Percentiles rank a stretch among this genome's conserved stretches.
Conservation (phyloP, 2,797 vertebrate genomes). For the Phalanger gymnotis region DNA sequence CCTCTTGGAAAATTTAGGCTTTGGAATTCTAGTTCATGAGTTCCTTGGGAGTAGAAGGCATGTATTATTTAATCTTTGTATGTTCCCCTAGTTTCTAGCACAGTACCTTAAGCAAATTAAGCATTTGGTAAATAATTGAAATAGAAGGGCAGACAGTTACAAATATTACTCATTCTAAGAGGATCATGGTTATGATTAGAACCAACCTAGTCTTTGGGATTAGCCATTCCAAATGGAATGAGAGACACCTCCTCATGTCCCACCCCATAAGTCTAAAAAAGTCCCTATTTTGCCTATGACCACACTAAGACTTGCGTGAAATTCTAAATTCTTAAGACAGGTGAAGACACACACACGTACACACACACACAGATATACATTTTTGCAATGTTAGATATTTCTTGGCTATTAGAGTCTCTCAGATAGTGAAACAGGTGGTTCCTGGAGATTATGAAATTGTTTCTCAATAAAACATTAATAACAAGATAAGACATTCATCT, state of each 20-base stretch:
- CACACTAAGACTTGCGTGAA: neutral
- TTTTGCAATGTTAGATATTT: conserved; percentile 59
- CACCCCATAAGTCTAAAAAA: neutral
- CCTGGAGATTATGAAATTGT: conserved; percentile 70
- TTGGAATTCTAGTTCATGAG: neutral
- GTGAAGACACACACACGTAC: too few relatives aligned
- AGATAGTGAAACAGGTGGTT: conserved; percentile 77
- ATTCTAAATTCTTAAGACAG: neutral
- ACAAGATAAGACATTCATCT: conserved; percentile 75
- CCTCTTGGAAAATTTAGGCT: neutral
- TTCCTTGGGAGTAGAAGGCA: neutral
- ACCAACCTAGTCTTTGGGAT: neutral
- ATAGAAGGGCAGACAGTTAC: neutral
- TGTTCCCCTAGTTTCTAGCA: neutral
- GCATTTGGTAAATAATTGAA: neutral
- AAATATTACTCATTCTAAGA: neutral
- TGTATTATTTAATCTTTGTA: neutral
- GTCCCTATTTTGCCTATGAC: neutral
- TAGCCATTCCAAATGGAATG: neutral
- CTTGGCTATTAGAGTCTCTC: conserved; percentile 69
- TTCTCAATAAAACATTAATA: conserved; percentile 73
- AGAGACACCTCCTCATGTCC: neutral
- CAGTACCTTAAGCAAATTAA: neutral
- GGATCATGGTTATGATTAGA: neutral
- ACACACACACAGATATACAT: too few relatives aligned